Conservation (phyloP, 2,888 invertebrate genomes). For the Hipparchia semele region DNA sequence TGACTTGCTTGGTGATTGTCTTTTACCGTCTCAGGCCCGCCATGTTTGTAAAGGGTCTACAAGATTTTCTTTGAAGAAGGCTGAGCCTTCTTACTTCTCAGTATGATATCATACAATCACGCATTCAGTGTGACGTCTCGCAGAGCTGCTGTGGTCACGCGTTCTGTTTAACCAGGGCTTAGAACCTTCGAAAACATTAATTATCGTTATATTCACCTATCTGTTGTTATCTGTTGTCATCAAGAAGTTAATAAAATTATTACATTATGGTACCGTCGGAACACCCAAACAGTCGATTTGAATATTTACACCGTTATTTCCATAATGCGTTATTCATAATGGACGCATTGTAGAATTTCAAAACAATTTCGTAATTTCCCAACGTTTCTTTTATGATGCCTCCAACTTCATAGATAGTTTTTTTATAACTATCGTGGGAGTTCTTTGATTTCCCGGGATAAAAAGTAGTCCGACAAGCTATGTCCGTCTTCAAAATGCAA, state of each 20-base stretch:
- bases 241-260: background rate
- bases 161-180: background rate
- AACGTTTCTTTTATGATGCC: background rate
- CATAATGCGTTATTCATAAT: background rate
- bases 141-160: background rate
- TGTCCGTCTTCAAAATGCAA: too few relatives aligned
- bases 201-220: conserved; percentile 8
- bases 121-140: too few relatives aligned
- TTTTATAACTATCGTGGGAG: too few relatives aligned
- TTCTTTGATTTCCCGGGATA: too few relatives aligned
- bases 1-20: too few relatives aligned
- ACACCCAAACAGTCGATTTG: conserved; percentile 3
- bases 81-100: too few relatives aligned
- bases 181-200: conserved; percentile 9
- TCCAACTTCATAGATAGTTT: background rate
- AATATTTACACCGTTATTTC: conserved; percentile 10
- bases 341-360: background rate
- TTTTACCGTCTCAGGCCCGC: too few relatives aligned
- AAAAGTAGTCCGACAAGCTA: too few relatives aligned
- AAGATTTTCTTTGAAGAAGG: too few relatives aligned
- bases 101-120: too few relatives aligned
- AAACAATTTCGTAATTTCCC: too few relatives aligned
- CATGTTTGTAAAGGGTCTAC: too few relatives aligned
- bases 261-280: background rate
- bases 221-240: conserved; percentile 11